Evolutionary conservation across 2,113 vertebrate species (phyloP).

Genomic region (Poicephalus gulielmi): DNA sequence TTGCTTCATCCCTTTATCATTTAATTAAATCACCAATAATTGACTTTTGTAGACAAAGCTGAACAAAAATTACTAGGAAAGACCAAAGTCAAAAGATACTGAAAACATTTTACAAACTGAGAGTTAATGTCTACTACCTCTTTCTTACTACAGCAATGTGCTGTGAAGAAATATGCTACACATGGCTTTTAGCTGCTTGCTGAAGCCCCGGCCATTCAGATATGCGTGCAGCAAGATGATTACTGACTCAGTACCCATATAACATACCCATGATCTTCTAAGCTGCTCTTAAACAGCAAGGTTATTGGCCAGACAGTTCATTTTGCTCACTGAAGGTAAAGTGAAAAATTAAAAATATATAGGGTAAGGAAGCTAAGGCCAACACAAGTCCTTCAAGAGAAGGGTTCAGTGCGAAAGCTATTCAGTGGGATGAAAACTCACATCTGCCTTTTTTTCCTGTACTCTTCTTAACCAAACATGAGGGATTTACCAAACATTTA

Average conservation of each 20-base stretch:
- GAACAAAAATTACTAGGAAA: not conserved
- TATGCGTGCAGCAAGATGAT: not conserved
- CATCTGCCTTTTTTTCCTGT: not conserved
- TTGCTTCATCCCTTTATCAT: not conserved
- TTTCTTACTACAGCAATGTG: not conserved
- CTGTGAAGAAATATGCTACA: not conserved
- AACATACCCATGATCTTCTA: not conserved
- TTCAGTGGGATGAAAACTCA: not conserved
- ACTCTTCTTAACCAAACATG: not conserved
- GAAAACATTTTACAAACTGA: not conserved
- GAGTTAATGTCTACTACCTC: not conserved
- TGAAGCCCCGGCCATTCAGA: not conserved
- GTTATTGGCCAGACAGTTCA: not conserved
- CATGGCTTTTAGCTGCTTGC: constrained; percentile 4
- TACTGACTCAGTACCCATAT: not conserved
- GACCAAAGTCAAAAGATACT: not conserved
- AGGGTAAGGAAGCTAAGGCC: not conserved
- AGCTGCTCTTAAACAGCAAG: not conserved
- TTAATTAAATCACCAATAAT: constrained; percentile 20
- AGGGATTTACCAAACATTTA: not conserved
- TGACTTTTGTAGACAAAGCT: not conserved
- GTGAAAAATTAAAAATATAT: not conserved
- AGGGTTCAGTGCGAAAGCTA: not conserved
- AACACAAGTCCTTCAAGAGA: not conserved
- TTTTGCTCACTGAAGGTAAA: not conserved